Evolutionary conservation across 2,113 vertebrate genomes (phyloP).

Genomic region (Stigmatopora nigra): DNA sequence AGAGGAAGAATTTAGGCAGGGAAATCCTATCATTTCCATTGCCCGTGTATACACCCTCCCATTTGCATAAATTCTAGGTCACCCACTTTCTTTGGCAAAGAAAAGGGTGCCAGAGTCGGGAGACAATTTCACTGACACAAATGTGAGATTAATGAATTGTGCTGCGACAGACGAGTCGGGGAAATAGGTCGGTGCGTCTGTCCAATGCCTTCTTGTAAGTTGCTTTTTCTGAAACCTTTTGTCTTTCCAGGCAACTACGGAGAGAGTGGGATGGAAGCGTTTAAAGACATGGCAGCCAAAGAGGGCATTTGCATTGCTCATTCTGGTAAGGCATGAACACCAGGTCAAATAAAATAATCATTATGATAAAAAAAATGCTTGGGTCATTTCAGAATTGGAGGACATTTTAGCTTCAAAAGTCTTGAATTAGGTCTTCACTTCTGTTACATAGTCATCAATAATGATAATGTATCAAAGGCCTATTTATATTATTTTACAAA

Average conservation of each 20-base stretch:
- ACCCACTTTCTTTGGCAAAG: constrained; percentile 66
- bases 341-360: constrained; percentile 2
- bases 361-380: not conserved
- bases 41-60: constrained; percentile 53
- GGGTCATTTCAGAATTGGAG: too few species aligned
- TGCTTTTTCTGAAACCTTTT: not conserved
- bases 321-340: constrained; percentile 78
- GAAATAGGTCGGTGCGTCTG: constrained; percentile 10
- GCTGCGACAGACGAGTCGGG: constrained; percentile 5
- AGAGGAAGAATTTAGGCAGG: constrained; percentile 37
- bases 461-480: too few species aligned
- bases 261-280: constrained; percentile 98
- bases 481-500: too few species aligned
- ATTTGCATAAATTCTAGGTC: constrained; percentile 70
- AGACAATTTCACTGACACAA: constrained; percentile 47
- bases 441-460: too few species aligned
- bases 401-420: too few species aligned
- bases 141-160: constrained; percentile 25
- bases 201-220: not conserved
- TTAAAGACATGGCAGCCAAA: constrained; percentile 95
- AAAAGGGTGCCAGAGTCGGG: constrained; percentile 45
- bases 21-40: constrained; percentile 54
- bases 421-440: too few species aligned
- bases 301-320: constrained; percentile 98
- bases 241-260: constrained; percentile 86